Evolutionary conservation across 1,140 invertebrate species (phyloP).

Genomic region (Marisa cornuarietis): DNA sequence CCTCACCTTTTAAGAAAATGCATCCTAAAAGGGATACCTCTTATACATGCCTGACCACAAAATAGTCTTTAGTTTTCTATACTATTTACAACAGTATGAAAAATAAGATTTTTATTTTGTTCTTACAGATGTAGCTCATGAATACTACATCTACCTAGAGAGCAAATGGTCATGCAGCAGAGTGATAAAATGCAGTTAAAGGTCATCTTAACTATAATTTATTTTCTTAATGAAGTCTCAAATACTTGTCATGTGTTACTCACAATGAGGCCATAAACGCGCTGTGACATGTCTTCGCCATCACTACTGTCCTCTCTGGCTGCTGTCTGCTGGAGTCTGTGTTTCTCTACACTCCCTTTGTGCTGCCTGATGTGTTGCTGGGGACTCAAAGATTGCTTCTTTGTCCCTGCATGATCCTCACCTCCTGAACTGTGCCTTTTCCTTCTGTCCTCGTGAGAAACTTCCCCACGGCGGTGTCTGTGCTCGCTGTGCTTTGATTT

Average conservation of each 20-base stretch:
- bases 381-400: constrained; percentile 2
- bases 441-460: constrained; percentile 2
- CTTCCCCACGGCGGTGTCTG: not conserved
- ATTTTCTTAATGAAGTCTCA: too few species aligned
- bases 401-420: constrained; percentile 1
- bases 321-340: not conserved
- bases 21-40: too few species aligned
- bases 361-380: constrained; percentile 17
- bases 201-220: too few species aligned
- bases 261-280: constrained; percentile 13
- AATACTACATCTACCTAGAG: too few species aligned
- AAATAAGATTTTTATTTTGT: too few species aligned
- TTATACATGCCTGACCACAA: too few species aligned
- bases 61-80: too few species aligned
- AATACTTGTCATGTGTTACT: not conserved
- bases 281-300: constrained; percentile 4
- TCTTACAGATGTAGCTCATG: too few species aligned
- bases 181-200: too few species aligned
- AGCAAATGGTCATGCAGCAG: too few species aligned
- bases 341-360: constrained; percentile 4
- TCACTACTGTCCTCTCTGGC: constrained; percentile 6
- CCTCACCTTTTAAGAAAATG: too few species aligned
- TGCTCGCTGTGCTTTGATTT: constrained; percentile 4
- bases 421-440: constrained; percentile 1
- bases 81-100: too few species aligned